Percentiles rank a stretch among this genome's conserved stretches.
phyloP scores from a whole-genome alignment of 2,888 invertebrate species.

The Calameuta pallipes region DNA sequence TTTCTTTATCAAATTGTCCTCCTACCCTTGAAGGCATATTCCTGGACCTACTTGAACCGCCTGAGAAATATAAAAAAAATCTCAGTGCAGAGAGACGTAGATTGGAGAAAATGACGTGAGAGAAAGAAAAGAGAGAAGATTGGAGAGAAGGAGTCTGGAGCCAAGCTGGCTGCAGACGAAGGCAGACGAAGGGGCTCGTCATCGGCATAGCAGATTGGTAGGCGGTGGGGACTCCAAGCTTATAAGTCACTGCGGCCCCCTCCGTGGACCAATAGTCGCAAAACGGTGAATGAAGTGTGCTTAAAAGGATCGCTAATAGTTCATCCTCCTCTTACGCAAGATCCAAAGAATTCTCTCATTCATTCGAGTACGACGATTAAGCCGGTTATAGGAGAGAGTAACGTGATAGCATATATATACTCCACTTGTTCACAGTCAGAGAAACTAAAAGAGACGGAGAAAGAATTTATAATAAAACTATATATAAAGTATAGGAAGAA shows the following conservation, averaged over 20 bases:
- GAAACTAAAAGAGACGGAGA: neutral
- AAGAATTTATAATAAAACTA: neutral
- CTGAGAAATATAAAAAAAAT: neutral
- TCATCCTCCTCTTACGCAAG: constrained; percentile 2
- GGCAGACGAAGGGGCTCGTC: constrained; percentile 61
- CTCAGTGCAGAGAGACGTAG: neutral
- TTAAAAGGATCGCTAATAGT: constrained; percentile 17
- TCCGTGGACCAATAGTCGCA: constrained; percentile 60
- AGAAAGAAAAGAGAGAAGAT: neutral
- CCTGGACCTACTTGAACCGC: neutral
- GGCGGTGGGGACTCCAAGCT: constrained; percentile 61
- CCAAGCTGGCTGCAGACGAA: constrained; percentile 63
- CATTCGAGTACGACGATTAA: neutral
- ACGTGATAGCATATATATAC: neutral
- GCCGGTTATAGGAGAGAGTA: neutral
- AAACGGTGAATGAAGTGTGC: constrained; percentile 56
- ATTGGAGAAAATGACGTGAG: neutral
- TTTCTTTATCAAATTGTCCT: neutral
- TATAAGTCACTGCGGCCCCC: constrained; percentile 61
- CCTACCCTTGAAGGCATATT: neutral
- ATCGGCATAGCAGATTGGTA: constrained; percentile 46
- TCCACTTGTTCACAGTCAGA: neutral
- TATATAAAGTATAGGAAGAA: neutral
- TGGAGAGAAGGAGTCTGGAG: constrained; percentile 52
- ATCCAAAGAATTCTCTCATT: neutral